A percentile compares a stretch with the other conserved stretches of the same genome.
Evolutionary conservation across 2,888 invertebrate genomes (phyloP).

Genomic region (Platynereis dumerilii): DNA sequence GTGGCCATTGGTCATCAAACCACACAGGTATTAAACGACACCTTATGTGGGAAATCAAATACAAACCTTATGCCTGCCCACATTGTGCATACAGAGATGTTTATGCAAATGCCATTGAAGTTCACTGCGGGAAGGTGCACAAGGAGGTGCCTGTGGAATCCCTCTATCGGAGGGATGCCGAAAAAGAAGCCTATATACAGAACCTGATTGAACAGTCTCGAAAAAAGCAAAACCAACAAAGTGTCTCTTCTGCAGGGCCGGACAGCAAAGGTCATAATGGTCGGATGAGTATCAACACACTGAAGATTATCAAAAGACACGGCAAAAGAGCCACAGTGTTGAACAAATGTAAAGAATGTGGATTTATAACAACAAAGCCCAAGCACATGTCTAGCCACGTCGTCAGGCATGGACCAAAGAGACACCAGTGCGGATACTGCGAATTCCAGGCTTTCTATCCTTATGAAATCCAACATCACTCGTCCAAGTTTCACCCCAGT

Average conservation of each 20-base stretch:
- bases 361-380: slow-evolving; percentile 25
- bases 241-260: background rate
- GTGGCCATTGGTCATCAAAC: slow-evolving; percentile 20
- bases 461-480: slow-evolving; percentile 32
- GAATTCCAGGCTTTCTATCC: slow-evolving; percentile 31
- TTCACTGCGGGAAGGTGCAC: slow-evolving; percentile 10
- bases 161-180: background rate
- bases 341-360: slow-evolving; percentile 18
- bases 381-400: slow-evolving; percentile 32
- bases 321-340: background rate
- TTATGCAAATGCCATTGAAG: slow-evolving; percentile 4
- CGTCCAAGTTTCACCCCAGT: slow-evolving; percentile 20
- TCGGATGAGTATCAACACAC: background rate
- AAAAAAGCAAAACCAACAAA: background rate
- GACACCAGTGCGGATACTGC: slow-evolving; percentile 37
- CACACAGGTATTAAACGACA: slow-evolving; percentile 34
- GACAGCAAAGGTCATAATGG: background rate
- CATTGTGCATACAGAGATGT: slow-evolving; percentile 32
- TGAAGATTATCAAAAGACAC: background rate
- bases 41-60: slow-evolving; percentile 35
- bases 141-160: slow-evolving; percentile 5
- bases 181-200: slow-evolving; percentile 15
- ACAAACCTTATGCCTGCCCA: slow-evolving; percentile 34
- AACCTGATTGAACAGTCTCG: slow-evolving; percentile 13
- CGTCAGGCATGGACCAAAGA: slow-evolving; percentile 35